Evolutionary conservation across 2,113 vertebrate species (phyloP).

Genomic region (Plotosus lineatus): DNA sequence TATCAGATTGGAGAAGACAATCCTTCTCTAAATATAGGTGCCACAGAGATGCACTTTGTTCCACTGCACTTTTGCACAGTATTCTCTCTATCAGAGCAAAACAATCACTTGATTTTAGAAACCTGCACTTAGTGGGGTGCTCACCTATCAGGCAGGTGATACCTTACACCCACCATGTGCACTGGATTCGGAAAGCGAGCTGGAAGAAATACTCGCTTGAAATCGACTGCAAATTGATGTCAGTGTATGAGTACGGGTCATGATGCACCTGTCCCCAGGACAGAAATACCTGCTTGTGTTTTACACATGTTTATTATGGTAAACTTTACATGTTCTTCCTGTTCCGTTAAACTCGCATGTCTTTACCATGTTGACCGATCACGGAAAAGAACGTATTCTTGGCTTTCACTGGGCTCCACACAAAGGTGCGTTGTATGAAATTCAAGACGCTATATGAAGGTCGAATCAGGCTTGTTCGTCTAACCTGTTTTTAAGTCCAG

Average conservation of each 20-base stretch:
- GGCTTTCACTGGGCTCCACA: not conserved
- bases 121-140: no score
- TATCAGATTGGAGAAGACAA: not conserved
- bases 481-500: not conserved
- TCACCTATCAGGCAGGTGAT: not conserved
- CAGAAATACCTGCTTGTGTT: not conserved
- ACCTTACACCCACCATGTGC: not conserved
- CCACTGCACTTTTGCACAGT: not conserved
- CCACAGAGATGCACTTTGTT: conserved; percentile 7
- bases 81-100: not conserved
- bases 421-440: conserved; percentile 13
- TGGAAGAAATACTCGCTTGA: not conserved
- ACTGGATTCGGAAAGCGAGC: not conserved
- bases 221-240: not conserved
- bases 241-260: not conserved
- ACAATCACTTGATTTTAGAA: not conserved
- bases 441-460: conserved; percentile 11
- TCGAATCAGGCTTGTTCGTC: not conserved
- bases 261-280: not conserved
- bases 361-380: not conserved
- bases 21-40: not conserved
- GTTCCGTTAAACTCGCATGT: not conserved
- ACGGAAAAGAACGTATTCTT: not conserved
- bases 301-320: not conserved
- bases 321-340: not conserved